phyloP scores from a whole-genome alignment of 2,797 vertebrate genomes.

The Etheostoma nigrum region DNA sequence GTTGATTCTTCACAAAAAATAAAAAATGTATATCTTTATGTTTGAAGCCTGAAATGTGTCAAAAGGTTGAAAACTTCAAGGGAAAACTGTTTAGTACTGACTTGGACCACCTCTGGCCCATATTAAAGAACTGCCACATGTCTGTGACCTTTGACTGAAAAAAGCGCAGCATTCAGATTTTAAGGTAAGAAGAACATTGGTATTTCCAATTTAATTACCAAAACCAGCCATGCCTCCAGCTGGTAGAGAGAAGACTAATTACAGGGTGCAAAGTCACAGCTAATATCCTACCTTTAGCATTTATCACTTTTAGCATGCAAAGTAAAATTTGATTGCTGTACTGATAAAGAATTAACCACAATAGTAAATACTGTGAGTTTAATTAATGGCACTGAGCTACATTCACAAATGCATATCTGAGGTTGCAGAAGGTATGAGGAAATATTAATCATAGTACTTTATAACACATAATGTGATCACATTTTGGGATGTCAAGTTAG shows the following conservation, averaged over 20 bases:
- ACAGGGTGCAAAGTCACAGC: background rate
- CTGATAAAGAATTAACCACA: background rate
- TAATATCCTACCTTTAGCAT: background rate
- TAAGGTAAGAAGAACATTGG: background rate
- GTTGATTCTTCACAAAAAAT: too few relatives aligned
- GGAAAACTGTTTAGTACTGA: too few relatives aligned
- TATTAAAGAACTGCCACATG: background rate
- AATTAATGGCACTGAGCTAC: background rate
- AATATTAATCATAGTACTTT: background rate
- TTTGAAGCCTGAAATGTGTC: too few relatives aligned
- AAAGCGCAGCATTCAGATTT: background rate
- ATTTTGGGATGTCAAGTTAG: constrained; percentile 8
- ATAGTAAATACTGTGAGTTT: background rate
- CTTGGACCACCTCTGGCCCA: background rate
- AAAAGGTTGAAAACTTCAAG: too few relatives aligned
- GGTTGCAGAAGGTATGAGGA: background rate
- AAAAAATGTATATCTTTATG: too few relatives aligned
- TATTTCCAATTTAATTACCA: background rate
- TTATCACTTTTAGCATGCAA: background rate
- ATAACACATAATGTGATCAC: background rate
- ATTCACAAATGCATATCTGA: background rate
- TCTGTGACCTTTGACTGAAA: background rate
- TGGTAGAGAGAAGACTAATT: background rate
- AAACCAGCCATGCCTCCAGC: background rate
- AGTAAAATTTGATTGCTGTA: background rate